Evolutionary conservation across 2,113 vertebrate genomes (phyloP).

Genomic region (Aspidoscelis tigris): DNA sequence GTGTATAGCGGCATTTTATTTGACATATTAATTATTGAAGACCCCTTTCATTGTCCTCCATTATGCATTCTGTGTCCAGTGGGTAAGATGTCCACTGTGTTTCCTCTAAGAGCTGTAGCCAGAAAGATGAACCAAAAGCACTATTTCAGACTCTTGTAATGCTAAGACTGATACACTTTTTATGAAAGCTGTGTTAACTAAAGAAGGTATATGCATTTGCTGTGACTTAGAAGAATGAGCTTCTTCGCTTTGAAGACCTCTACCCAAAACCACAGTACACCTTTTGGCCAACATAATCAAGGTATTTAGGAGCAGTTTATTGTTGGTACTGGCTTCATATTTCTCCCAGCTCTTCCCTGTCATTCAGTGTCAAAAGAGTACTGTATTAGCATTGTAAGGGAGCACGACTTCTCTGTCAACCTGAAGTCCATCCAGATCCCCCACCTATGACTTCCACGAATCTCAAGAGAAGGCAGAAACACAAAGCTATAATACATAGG

Average conservation of each 20-base stretch:
- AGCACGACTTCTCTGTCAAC: not conserved
- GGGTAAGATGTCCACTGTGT: not conserved
- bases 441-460: not conserved
- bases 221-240: constrained; percentile 72
- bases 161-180: constrained; percentile 69
- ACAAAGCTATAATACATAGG: not conserved
- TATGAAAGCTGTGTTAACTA: constrained; percentile 68
- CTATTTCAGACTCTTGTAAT: constrained; percentile 55
- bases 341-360: not conserved
- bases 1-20: not conserved
- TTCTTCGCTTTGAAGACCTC: constrained; percentile 58
- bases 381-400: not conserved
- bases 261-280: constrained; percentile 62
- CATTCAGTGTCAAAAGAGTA: not conserved
- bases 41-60: constrained; percentile 8
- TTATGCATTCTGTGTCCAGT: not conserved
- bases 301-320: constrained; percentile 55
- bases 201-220: constrained; percentile 59
- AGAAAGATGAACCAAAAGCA: constrained; percentile 43
- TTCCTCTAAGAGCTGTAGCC: not conserved
- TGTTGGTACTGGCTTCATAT: constrained; percentile 57
- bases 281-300: constrained; percentile 67
- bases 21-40: not conserved
- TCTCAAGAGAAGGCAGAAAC: not conserved
- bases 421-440: not conserved